Base-by-base conservation (phyloP, 2,888 invertebrate genomes). In the Campoletis raptor region DNA sequence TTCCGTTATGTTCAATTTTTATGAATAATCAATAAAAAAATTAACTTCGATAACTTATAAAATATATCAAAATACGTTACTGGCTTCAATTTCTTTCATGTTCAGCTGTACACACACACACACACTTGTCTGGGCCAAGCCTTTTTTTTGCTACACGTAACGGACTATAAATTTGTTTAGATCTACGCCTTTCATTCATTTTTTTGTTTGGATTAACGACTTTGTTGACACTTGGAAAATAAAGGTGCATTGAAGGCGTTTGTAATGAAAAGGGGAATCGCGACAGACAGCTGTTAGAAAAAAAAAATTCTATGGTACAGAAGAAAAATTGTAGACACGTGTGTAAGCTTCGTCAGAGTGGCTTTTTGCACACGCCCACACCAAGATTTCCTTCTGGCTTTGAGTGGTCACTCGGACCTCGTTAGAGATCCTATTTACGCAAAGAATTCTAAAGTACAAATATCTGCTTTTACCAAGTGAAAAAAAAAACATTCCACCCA, bases 321-420 rank as follows among this genome's bases (percentile, higher is more conserved):
- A 30, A 24, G 12, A 30, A 30, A 61, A 30, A 61, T 24, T 61
- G 61, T 61, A 15, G 30, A 24, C 61, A 61, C 30, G 61, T 61
- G 61, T 61, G 15, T 30, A 30, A 30, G 61, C 61, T 61, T 30
- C 61, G 61, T 61, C 30, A 30, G 30, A 61, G 61, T 61, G 61
- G 12, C 61, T 61, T 61, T 61, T 30, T 61, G 61, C 30, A 30
- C 30, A 61, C 61, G 61, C 61, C 61, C 15, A 61, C 48, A 37
- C 37, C 30, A 30, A 61, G 81, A 88, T 84, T 87, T 87, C 86
- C 81, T 87, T 86, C 87, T 87, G 87, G 84, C 88, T 87, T 69
- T 61, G 74, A 57, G 66, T 45, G 45, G 45, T 57, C 42, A 70
- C 77, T 73, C 73, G 78, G 52, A 78, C 61, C 78, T 83, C 83